phyloP scores from a whole-genome alignment of 1,140 invertebrate species.

The Bombus sylvicola region DNA sequence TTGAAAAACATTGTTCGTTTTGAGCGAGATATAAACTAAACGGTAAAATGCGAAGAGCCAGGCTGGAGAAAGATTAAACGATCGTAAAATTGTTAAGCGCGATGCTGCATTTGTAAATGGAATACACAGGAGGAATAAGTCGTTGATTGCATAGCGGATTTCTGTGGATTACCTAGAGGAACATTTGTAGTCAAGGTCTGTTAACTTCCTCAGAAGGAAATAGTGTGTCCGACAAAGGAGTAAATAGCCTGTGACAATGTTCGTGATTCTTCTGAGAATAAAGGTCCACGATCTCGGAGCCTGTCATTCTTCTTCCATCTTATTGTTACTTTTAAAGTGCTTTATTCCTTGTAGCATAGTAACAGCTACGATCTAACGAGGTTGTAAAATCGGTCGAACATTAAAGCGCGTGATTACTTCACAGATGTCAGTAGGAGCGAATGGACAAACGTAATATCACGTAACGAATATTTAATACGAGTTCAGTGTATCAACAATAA shows the following conservation, averaged over 20 bases:
- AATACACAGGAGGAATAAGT: background rate
- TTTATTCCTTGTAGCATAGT: constrained; percentile 33
- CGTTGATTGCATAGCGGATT: constrained; percentile 24
- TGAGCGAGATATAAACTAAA: background rate
- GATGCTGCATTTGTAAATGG: background rate
- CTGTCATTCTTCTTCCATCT: background rate
- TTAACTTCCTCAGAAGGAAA: background rate
- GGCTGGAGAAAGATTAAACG: background rate
- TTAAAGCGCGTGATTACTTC: background rate
- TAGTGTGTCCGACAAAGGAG: constrained; percentile 20
- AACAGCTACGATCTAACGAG: background rate
- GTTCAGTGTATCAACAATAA: background rate
- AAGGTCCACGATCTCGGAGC: constrained; percentile 17
- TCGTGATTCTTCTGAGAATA: constrained; percentile 19
- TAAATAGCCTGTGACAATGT: constrained; percentile 37
- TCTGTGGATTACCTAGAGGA: constrained; percentile 2
- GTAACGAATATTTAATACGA: background rate
- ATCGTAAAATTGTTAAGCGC: background rate
- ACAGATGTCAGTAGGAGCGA: background rate
- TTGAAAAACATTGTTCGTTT: background rate
- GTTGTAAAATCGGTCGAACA: background rate
- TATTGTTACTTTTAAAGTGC: constrained; percentile 16
- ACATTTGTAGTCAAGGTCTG: background rate
- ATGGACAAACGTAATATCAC: background rate
- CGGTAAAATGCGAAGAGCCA: background rate